Evolutionary conservation across 2,113 vertebrate genomes (phyloP), one percentile per base, ranked within the genome.

Genomic region (Zapus hudsonius): DNA sequence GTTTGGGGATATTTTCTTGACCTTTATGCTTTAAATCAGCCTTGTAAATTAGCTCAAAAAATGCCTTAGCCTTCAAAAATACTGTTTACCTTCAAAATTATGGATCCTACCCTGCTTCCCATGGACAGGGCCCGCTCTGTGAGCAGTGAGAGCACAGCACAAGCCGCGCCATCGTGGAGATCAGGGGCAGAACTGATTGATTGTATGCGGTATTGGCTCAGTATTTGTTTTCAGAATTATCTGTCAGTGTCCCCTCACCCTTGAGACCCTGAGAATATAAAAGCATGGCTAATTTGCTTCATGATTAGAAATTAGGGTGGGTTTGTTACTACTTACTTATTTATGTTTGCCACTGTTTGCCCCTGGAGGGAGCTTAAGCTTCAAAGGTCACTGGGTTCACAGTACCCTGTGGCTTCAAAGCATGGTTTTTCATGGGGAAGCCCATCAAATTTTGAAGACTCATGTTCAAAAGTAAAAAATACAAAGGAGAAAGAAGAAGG

Each of bases 41-140:
- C 89, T 97, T 96, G 95, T 92, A 95, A 38, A 96, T 94, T 91
- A 74, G 52, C 81, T 92, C 42, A 81, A 84, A 92, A 96, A 94
- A 52, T n/a, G 40, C 11, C 89, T 84, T 64, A 38, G 90, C 86
- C 89, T 95, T 89, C 89, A 81, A 55, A 94, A 89, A 61, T 89
- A 74, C 73, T 95, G 79, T 93, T 74, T 76, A 59, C 89, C n/a
- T 91, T 90, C 84, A 64, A 0, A 82, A 73, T 93, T 42, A 5
- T 38, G 57, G 29, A 86, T 89, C 12, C 89, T 70, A 74, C 81
- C n/a, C 33, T 38, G 89, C 89, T 89, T 52, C 47, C 52, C 72
- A 33, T 40, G 73, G 25, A 1, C 40, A 69, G 64, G 52, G 42
- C 69, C 70, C 78, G 72, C n/a, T 80, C 75, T 59, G 42, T 80